A percentile compares a stretch with the other conserved stretches of the same genome.
phyloP scores from a whole-genome alignment of 30 jellyfish, hydroid and myxozoan species.

The Nemopilema nomurai region DNA sequence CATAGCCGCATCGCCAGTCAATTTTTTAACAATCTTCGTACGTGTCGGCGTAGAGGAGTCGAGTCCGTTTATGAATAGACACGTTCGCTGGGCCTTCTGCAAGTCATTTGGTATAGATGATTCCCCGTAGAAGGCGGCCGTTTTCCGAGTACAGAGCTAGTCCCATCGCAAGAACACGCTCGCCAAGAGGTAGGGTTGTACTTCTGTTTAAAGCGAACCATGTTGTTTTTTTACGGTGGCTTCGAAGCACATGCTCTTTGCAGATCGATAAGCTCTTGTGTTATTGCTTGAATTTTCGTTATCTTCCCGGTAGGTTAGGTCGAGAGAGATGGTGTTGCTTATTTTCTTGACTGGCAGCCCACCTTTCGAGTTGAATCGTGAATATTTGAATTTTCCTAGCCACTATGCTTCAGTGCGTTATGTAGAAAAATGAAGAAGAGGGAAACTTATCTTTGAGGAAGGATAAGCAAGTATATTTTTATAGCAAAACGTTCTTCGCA shows the following conservation, averaged over 20 bases:
- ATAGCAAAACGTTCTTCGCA: no score
- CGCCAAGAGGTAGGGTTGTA: conserved; percentile 34
- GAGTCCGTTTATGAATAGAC: not conserved
- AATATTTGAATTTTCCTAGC: no score
- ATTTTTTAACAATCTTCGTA: not conserved
- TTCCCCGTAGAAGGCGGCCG: conserved; percentile 61
- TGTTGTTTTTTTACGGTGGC: not conserved
- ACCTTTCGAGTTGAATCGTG: no score
- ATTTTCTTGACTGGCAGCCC: no score
- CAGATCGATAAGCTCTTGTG: no score
- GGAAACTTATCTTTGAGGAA: not conserved
- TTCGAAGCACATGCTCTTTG: not conserved
- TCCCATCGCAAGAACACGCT: conserved; percentile 46
- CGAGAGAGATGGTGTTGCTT: no score
- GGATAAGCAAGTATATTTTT: not conserved
- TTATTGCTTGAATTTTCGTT: not conserved
- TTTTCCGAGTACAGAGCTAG: conserved; percentile 73
- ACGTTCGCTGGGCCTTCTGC: not conserved
- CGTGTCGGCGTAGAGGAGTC: conserved; percentile 9
- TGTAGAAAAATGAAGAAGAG: no score
- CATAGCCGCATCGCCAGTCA: conserved; percentile 7
- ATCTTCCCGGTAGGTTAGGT: not conserved
- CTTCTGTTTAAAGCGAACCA: not conserved
- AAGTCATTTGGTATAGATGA: conserved; percentile 20
- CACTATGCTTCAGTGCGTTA: no score